These are phyloP conservation scores for Apodemus speciosus DNA, from an alignment of 2,113 vertebrate genomes.

Conservation along the genomic window DNA sequence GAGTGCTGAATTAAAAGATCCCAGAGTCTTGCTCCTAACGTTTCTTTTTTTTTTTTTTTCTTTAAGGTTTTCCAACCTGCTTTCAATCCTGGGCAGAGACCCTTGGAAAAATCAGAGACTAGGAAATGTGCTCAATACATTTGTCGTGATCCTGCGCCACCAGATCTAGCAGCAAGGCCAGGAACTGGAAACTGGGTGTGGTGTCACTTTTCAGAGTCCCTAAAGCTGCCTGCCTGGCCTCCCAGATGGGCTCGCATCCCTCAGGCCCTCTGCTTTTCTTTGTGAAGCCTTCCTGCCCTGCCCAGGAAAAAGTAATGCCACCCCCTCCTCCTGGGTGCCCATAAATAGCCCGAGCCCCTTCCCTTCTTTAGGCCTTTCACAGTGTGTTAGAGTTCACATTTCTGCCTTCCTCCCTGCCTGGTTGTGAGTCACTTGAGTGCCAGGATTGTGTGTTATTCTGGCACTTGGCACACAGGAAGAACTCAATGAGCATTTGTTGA, in stretches of 20 bases:
- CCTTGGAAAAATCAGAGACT: constrained; percentile 32
- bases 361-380: constrained; percentile 42
- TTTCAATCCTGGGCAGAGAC: constrained; percentile 49
- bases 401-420: constrained; percentile 44
- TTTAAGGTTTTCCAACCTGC: constrained; percentile 33
- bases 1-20: constrained; percentile 26
- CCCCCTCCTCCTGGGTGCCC: background rate
- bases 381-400: constrained; percentile 66
- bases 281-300: constrained; percentile 64
- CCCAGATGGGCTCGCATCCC: constrained; percentile 16
- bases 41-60: background rate
- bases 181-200: constrained; percentile 3
- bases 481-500: constrained; percentile 76
- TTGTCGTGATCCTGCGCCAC: background rate
- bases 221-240: background rate
- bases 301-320: constrained; percentile 60
- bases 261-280: constrained; percentile 1
- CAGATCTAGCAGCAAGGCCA: background rate
- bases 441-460: constrained; percentile 75
- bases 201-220: constrained; percentile 1
- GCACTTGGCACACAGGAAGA: constrained; percentile 72
- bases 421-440: constrained; percentile 54
- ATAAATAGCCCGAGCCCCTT: constrained; percentile 61
- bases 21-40: background rate
- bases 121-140: background rate